A percentile compares a stretch with the other conserved stretches of the same genome.
These are phyloP conservation scores for Lymantria monacha DNA, from an alignment of 2,888 invertebrate species.

Conservation along the genomic window DNA sequence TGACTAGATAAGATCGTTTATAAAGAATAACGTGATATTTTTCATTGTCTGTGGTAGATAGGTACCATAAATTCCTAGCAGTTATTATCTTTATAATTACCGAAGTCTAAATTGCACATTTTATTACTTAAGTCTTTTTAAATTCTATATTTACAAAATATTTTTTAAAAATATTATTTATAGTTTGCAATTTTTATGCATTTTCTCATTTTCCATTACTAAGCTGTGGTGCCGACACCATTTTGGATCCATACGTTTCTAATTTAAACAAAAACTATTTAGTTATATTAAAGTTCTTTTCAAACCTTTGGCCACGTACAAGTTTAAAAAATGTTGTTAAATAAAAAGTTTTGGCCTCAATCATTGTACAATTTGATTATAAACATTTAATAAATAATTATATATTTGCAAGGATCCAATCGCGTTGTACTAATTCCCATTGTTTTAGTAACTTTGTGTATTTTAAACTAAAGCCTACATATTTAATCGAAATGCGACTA, in stretches of 20 bases:
- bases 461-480: slow-evolving; percentile 57
- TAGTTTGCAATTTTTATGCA: slow-evolving; percentile 58
- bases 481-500: slow-evolving; percentile 67
- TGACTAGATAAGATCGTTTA: slow-evolving; percentile 64
- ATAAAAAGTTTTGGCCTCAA: slow-evolving; percentile 34
- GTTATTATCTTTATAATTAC: slow-evolving; percentile 52
- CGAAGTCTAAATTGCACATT: slow-evolving; percentile 77
- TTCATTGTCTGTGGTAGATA: slow-evolving; percentile 29
- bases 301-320: slow-evolving; percentile 35
- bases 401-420: slow-evolving; percentile 54
- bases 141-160: slow-evolving; percentile 77
- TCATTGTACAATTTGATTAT: slow-evolving; percentile 3
- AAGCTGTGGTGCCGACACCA: slow-evolving; percentile 50
- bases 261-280: slow-evolving; percentile 7
- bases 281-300: slow-evolving; percentile 5
- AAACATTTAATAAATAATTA: neutral
- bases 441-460: slow-evolving; percentile 55
- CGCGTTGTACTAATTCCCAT: slow-evolving; percentile 69
- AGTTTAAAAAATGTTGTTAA: slow-evolving; percentile 24
- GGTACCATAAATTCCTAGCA: slow-evolving; percentile 60
- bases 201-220: slow-evolving; percentile 41
- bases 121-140: slow-evolving; percentile 44
- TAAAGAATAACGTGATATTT: slow-evolving; percentile 40
- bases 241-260: slow-evolving; percentile 50
- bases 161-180: slow-evolving; percentile 76